Percentiles rank a stretch among this genome's conserved stretches.
Evolutionary conservation across 2,113 vertebrate genomes (phyloP).

Genomic region (Coracopsis vasa): DNA sequence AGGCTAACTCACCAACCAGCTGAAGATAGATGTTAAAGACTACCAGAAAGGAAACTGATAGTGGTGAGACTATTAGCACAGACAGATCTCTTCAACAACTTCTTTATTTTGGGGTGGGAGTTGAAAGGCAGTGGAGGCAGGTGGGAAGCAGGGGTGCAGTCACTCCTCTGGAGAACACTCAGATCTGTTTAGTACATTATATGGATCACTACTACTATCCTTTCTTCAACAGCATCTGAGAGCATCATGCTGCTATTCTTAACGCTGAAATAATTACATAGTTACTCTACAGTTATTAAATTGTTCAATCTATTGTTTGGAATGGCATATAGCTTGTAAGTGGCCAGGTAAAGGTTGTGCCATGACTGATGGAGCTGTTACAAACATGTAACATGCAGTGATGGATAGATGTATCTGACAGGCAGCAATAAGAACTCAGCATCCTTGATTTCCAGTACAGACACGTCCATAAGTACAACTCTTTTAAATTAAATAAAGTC

Average conservation of each 20-base stretch:
- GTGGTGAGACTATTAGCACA: not conserved
- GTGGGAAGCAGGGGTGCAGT: not conserved
- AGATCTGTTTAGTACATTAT: not conserved
- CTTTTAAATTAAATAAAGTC: not conserved
- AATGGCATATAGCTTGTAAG: not conserved
- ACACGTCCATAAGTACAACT: not conserved
- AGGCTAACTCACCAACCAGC: not conserved
- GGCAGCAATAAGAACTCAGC: not conserved
- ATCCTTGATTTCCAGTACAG: not conserved
- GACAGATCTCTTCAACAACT: not conserved
- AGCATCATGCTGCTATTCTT: not conserved
- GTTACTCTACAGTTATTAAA: not conserved
- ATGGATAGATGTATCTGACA: not conserved
- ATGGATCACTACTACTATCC: not conserved
- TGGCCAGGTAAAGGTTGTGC: not conserved
- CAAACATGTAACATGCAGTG: not conserved
- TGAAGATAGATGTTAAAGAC: not conserved
- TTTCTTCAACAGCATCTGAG: not conserved
- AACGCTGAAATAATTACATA: not conserved
- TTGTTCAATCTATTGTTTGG: not conserved
- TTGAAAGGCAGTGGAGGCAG: not conserved
- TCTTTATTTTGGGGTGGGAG: not conserved
- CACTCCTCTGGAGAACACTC: not conserved
- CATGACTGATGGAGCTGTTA: not conserved
- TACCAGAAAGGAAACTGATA: not conserved